A percentile compares a stretch with the other conserved stretches of the same genome.
These are phyloP conservation scores for Nasonovia ribisnigri DNA, from an alignment of 2,888 invertebrate species.

Conservation along the genomic window DNA sequence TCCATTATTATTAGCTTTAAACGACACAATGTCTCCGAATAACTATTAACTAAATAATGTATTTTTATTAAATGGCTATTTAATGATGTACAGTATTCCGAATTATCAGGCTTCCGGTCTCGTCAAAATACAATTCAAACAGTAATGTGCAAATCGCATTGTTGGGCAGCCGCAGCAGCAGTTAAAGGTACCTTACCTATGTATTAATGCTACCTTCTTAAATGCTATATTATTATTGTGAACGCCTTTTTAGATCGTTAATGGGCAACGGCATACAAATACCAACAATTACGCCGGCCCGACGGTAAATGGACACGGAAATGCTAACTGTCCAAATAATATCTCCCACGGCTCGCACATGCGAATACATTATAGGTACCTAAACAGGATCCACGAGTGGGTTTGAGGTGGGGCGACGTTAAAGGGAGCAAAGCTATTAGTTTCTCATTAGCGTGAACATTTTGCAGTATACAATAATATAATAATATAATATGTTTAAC, in stretches of 20 bases:
- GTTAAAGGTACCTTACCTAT: neutral
- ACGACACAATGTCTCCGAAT: neutral
- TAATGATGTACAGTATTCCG: neutral
- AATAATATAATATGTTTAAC: neutral
- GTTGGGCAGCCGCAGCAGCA: neutral
- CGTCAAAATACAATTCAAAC: slow-evolving; percentile 2
- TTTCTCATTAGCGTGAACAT: slow-evolving; percentile 12
- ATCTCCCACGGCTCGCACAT: neutral
- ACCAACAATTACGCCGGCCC: neutral
- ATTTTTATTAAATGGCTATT: slow-evolving; percentile 4
- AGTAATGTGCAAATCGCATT: neutral
- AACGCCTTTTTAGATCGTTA: neutral
- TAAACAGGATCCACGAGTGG: neutral
- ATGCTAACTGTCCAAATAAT: neutral
- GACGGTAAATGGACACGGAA: neutral
- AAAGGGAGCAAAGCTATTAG: slow-evolving; percentile 1
- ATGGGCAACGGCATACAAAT: neutral
- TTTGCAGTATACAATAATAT: neutral
- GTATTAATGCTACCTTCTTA: neutral
- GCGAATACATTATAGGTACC: neutral
- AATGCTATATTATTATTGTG: neutral
- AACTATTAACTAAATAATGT: slow-evolving; percentile 5
- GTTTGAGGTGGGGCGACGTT: neutral
- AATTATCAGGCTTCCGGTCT: neutral
- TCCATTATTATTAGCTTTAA: neutral